These are phyloP conservation scores for Microplitis mediator DNA, from an alignment of 1,140 invertebrate genomes.

Conservation along the genomic window DNA sequence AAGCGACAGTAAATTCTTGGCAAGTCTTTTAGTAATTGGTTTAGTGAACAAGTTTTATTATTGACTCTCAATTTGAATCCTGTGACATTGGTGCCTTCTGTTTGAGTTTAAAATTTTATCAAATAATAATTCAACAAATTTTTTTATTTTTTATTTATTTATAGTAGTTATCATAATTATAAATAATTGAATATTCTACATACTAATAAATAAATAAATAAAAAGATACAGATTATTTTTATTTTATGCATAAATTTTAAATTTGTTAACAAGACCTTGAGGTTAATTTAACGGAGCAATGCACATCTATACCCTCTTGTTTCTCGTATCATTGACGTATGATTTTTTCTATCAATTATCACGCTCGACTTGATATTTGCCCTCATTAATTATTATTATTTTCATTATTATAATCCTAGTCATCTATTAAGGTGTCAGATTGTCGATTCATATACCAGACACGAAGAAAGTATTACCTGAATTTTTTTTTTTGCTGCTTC, in stretches of 20 bases:
- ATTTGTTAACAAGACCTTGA: background rate
- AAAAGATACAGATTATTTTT: background rate
- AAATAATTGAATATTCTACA: background rate
- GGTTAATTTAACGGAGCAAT: background rate
- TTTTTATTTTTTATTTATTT: no score
- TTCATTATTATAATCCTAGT: no score
- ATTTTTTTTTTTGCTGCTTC: background rate
- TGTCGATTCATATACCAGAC: background rate
- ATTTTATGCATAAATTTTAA: background rate
- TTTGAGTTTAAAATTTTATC: background rate
- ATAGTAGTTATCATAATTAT: no score
- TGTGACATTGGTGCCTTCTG: background rate
- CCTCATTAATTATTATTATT: background rate
- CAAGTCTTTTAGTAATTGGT: background rate
- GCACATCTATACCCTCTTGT: background rate
- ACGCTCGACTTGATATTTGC: background rate
- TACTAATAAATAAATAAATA: background rate
- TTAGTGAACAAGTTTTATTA: background rate
- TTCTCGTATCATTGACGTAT: background rate
- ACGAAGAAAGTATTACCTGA: conserved; percentile 8
- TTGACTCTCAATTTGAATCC: conserved; percentile 11
- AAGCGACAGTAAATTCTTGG: background rate
- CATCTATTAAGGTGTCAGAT: background rate
- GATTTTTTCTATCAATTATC: conserved; percentile 16
- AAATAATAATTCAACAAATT: no score